These are phyloP conservation scores for Sapayoa aenigma DNA, from an alignment of 2,113 vertebrate genomes.

Conservation along the genomic window DNA sequence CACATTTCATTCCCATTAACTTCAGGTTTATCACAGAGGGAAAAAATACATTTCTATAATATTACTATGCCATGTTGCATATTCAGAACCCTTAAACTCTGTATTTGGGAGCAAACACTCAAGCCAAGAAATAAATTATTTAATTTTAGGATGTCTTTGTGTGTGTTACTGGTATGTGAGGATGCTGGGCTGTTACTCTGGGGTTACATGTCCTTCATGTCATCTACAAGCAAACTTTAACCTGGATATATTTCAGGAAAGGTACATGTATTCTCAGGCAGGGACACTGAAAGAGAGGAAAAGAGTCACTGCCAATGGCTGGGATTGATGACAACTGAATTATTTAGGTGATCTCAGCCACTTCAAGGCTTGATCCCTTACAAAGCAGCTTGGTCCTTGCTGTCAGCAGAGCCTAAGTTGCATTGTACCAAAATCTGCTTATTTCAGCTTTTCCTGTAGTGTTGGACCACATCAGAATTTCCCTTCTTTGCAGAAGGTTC, in stretches of 20 bases:
- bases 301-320: not conserved
- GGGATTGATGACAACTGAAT: not conserved
- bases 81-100: not conserved
- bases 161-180: not conserved
- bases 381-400: not conserved
- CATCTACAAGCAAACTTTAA: not conserved
- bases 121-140: not conserved
- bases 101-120: not conserved
- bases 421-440: not conserved
- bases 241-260: not conserved
- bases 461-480: not conserved
- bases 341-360: not conserved
- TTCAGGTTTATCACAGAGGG: not conserved
- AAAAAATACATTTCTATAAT: not conserved
- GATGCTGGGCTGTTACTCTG: not conserved
- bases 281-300: rapidly evolving
- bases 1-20: not conserved
- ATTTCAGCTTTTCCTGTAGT: not conserved
- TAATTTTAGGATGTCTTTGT: not conserved
- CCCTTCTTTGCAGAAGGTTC: not conserved
- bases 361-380: not conserved
- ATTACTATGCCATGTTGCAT: not conserved
- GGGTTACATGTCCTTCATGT: not conserved
- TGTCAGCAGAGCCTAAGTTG: not conserved
- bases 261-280: not conserved